These are phyloP conservation scores for Papilio helenus DNA, from an alignment of 1,140 invertebrate species.

Conservation along the genomic window DNA sequence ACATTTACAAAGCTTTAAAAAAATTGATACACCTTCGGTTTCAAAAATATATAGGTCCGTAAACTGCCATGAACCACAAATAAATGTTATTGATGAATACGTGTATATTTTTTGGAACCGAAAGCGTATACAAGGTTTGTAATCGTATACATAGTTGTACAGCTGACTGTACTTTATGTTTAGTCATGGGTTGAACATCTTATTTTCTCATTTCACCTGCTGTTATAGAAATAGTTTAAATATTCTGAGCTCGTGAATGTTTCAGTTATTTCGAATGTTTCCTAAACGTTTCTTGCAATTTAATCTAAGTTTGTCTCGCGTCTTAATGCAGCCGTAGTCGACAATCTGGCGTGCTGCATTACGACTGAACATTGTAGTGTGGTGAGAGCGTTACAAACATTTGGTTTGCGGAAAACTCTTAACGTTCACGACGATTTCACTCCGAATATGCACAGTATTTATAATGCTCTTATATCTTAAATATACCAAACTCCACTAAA, in stretches of 20 bases:
- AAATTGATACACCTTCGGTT: no score
- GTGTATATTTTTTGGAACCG: no score
- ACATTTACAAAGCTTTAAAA: no score
- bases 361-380: slow-evolving; percentile 8
- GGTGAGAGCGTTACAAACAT: slow-evolving; percentile 7
- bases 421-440: background rate
- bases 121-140: no score
- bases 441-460: background rate
- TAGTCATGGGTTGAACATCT: background rate
- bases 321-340: background rate
- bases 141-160: no score
- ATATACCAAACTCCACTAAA: background rate
- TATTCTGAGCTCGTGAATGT: background rate
- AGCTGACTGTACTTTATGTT: no score
- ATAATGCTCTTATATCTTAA: background rate
- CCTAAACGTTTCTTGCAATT: slow-evolving; percentile 11
- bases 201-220: background rate
- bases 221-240: background rate
- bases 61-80: no score
- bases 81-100: no score
- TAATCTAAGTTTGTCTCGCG: background rate
- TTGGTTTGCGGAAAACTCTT: background rate
- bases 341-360: slow-evolving; percentile 3
- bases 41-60: no score
- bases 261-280: background rate